Evolutionary conservation across 2,888 invertebrate genomes (phyloP).

Genomic region (Nymphalis c-album): DNA sequence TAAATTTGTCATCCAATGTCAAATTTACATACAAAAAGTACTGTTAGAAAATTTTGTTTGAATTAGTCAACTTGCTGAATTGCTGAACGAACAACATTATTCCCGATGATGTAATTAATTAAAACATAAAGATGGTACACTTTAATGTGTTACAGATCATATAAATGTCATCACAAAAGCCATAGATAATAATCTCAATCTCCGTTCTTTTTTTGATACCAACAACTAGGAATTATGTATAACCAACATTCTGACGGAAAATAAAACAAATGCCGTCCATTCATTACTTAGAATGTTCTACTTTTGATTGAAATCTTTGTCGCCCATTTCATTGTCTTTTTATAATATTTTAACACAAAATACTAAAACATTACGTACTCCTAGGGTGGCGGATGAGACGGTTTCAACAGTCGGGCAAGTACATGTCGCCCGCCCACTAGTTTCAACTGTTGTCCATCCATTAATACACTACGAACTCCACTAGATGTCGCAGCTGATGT

Average conservation of each 20-base stretch:
- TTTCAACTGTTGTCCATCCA: constrained; percentile 75
- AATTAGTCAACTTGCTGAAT: too few relatives aligned
- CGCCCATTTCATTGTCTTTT: neutral
- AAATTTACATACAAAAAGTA: neutral
- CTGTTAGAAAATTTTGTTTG: neutral
- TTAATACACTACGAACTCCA: constrained; percentile 68
- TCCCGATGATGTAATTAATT: neutral
- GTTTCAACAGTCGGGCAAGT: constrained; percentile 66
- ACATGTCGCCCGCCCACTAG: constrained; percentile 73
- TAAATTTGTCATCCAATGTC: neutral
- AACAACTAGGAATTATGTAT: neutral
- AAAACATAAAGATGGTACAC: neutral
- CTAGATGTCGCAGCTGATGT: constrained; percentile 53
- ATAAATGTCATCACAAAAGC: neutral
- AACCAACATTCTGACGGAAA: neutral
- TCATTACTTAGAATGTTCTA: too few relatives aligned
- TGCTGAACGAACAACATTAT: too few relatives aligned
- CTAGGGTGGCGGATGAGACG: constrained; percentile 64
- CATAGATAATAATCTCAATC: neutral
- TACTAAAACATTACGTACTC: neutral
- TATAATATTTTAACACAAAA: neutral
- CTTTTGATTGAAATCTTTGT: too few relatives aligned
- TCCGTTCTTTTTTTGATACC: neutral
- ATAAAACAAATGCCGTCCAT: neutral
- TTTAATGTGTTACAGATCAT: neutral